phyloP scores from a whole-genome alignment of 1,140 invertebrate genomes.

The Bacillus rossius region DNA sequence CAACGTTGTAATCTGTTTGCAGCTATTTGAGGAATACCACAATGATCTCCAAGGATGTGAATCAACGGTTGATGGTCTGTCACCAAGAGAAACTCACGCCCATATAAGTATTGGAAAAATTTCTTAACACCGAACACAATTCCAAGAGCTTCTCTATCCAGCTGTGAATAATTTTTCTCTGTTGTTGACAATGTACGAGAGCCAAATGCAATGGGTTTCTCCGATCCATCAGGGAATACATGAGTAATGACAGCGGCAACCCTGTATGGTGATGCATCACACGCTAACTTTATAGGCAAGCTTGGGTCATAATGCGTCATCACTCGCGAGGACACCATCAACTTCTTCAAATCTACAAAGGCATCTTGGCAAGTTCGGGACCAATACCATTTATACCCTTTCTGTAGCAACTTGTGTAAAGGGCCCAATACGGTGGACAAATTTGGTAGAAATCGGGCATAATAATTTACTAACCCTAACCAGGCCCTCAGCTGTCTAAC shows the following conservation, averaged over 20 bases:
- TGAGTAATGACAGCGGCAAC: conserved; percentile 45
- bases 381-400: conserved; percentile 27
- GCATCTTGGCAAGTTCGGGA: conserved; percentile 22
- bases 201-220: conserved; percentile 43
- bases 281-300: conserved; percentile 44
- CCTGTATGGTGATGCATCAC: conserved; percentile 38
- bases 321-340: conserved; percentile 21
- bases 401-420: conserved; percentile 24
- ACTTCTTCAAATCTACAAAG: conserved; percentile 27
- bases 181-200: conserved; percentile 40
- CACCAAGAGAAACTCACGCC: conserved; percentile 31
- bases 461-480: conserved; percentile 27
- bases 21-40: conserved; percentile 26
- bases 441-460: conserved; percentile 35
- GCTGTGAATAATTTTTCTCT: conserved; percentile 47
- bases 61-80: conserved; percentile 37
- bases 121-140: conserved; percentile 25
- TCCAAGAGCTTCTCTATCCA: conserved; percentile 48
- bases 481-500: not conserved
- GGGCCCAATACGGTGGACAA: conserved; percentile 27
- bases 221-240: conserved; percentile 30
- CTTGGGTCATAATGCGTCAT: conserved; percentile 40
- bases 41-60: conserved; percentile 27
- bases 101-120: conserved; percentile 36
- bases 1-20: conserved; percentile 34